Conservation (phyloP, 2,113 vertebrate genomes). For the Oreocharis arfaki region DNA sequence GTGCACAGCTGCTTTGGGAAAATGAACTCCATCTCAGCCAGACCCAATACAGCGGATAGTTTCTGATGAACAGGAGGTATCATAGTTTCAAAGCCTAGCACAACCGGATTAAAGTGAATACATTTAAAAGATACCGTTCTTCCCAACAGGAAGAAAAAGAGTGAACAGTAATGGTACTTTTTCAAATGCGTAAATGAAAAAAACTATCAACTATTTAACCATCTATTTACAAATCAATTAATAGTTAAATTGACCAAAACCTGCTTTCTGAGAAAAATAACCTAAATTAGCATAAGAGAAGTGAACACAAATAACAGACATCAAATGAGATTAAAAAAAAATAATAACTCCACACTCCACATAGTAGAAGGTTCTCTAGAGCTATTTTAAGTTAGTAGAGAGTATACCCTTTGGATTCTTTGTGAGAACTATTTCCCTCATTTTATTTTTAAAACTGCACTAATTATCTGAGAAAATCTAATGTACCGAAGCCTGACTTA, state of each 20-base stretch:
- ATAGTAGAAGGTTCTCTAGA: not conserved
- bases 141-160: not conserved
- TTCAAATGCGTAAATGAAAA: not conserved
- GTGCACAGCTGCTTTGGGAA: not conserved
- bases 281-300: not conserved
- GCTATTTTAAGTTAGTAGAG: not conserved
- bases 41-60: not conserved
- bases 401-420: not conserved
- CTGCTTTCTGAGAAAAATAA: not conserved
- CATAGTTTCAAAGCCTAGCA: not conserved
- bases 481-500: not conserved
- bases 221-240: not conserved
- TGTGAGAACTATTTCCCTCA: not conserved
- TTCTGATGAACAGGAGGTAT: not conserved
- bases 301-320: not conserved
- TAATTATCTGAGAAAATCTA: conserved; percentile 21
- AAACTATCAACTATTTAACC: not conserved
- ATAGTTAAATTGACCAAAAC: not conserved
- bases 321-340: not conserved
- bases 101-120: not conserved
- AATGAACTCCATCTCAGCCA: not conserved
- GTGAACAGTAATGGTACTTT: not conserved
- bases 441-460: not conserved
- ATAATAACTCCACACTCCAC: not conserved
- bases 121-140: not conserved